Evolutionary conservation across 2,888 invertebrate species (phyloP).

Genomic region (Rapana venosa): DNA sequence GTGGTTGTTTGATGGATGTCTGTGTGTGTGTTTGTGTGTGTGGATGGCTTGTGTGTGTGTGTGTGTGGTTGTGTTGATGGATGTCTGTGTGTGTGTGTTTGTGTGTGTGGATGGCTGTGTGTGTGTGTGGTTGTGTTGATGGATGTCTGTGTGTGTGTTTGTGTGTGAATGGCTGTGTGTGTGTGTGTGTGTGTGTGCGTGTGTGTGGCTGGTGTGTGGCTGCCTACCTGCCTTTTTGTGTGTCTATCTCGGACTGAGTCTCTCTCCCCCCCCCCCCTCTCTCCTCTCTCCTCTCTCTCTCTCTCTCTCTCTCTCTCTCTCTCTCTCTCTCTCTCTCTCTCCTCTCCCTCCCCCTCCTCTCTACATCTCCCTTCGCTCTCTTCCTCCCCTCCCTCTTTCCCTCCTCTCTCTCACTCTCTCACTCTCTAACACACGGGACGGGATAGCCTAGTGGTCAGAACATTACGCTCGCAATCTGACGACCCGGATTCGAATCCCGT

Average conservation of each 20-base stretch:
- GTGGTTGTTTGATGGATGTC: background rate
- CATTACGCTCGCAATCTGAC: no score
- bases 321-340: constrained; percentile 13
- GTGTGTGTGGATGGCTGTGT: background rate
- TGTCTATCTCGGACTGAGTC: background rate
- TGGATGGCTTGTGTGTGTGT: background rate
- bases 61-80: background rate
- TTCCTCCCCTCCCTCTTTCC: background rate
- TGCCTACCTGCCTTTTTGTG: background rate
- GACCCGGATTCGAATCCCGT: no score
- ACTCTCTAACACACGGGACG: background rate
- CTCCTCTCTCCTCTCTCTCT: background rate
- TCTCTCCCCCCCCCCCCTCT: background rate
- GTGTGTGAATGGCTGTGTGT: background rate
- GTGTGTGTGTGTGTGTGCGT: background rate
- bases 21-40: background rate
- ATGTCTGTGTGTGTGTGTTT: background rate
- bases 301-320: constrained; percentile 3
- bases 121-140: background rate
- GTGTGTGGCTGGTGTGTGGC: background rate
- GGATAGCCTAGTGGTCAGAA: no score
- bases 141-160: background rate
- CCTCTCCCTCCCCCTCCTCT: background rate
- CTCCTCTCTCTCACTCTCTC: background rate
- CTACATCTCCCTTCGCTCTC: background rate